A percentile compares a stretch with the other conserved stretches of the same genome.
These are phyloP conservation scores for Scaptomyza tumidula DNA, from an alignment of 2,888 invertebrate species.

Conservation along the genomic window DNA sequence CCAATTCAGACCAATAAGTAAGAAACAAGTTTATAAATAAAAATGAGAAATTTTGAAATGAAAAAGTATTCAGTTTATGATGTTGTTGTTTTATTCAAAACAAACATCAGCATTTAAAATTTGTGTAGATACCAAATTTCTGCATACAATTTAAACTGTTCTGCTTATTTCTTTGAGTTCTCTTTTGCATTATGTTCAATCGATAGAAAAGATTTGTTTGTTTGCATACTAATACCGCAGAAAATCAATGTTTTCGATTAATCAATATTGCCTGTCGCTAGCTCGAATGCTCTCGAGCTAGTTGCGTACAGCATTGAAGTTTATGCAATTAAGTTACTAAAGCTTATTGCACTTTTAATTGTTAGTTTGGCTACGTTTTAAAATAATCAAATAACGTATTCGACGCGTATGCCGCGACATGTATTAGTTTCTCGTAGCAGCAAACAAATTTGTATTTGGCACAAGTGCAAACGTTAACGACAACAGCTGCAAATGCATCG, in stretches of 20 bases:
- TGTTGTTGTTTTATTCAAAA: not conserved
- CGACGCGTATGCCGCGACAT: slow-evolving; percentile 49
- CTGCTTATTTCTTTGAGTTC: not conserved
- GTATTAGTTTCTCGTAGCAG: slow-evolving; percentile 13
- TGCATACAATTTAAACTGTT: not conserved
- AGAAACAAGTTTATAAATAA: not conserved
- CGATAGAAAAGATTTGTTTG: not conserved
- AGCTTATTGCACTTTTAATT: slow-evolving; percentile 33
- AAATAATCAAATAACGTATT: slow-evolving; percentile 64
- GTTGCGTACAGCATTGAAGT: slow-evolving; percentile 50
- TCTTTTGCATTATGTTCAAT: not conserved
- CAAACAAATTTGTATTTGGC: slow-evolving; percentile 35
- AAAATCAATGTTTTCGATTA: slow-evolving; percentile 28
- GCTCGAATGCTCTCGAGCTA: slow-evolving; percentile 15
- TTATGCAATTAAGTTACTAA: slow-evolving; percentile 43
- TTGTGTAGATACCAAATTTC: not conserved
- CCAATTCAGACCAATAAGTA: not conserved
- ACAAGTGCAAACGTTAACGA: slow-evolving; percentile 44
- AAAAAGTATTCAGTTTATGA: not conserved
- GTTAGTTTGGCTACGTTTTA: slow-evolving; percentile 33
- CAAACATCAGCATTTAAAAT: slow-evolving; percentile 1
- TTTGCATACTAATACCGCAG: slow-evolving; percentile 2
- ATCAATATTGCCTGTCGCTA: slow-evolving; percentile 29
- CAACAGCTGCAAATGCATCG: slow-evolving; percentile 65
- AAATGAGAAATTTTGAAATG: not conserved